Evolutionary conservation across 1,140 invertebrate species (phyloP).

Genomic region (Aporrectodea caliginosa): DNA sequence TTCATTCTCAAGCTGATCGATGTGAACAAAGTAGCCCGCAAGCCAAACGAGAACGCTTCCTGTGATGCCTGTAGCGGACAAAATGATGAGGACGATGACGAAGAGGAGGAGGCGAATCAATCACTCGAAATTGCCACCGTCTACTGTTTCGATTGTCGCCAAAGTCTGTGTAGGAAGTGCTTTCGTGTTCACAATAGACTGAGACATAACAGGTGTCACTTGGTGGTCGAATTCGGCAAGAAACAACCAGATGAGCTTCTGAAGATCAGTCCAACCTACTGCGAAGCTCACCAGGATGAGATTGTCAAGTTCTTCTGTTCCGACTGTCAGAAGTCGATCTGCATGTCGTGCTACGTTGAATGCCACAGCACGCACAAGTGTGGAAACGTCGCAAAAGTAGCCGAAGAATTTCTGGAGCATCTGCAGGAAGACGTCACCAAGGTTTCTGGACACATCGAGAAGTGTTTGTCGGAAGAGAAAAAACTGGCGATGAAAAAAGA

Average conservation of each 20-base stretch:
- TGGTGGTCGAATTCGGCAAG: background rate
- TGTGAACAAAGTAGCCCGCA: background rate
- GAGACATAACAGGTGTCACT: background rate
- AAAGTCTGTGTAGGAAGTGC: background rate
- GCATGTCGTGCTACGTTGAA: background rate
- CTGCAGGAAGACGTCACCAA: background rate
- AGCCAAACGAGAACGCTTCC: background rate
- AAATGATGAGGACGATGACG: no score
- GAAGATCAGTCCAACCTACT: background rate
- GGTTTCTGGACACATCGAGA: background rate
- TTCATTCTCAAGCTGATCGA: background rate
- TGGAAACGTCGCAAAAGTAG: background rate
- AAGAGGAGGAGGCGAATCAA: no score
- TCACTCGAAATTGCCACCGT: background rate
- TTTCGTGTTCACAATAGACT: background rate
- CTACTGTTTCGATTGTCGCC: background rate
- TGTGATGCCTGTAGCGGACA: background rate
- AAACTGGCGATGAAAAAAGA: background rate
- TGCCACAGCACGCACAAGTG: background rate
- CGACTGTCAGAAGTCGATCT: background rate
- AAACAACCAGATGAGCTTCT: background rate
- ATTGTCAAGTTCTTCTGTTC: background rate
- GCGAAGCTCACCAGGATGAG: background rate
- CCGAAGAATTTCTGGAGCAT: background rate
- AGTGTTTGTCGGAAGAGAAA: background rate